Conservation (phyloP, 2,888 invertebrate species). For the Diabrotica balteata region DNA sequence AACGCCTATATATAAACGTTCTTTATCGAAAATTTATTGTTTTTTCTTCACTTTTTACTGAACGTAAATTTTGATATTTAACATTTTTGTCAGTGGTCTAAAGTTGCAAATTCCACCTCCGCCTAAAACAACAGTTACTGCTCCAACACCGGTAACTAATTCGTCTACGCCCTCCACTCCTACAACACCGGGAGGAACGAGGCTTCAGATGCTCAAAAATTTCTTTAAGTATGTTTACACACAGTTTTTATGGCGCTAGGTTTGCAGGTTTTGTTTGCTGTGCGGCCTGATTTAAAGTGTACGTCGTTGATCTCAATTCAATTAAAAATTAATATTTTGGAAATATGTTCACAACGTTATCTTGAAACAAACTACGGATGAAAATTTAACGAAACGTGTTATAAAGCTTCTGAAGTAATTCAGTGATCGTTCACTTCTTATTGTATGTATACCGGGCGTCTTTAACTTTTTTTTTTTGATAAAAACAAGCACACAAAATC, state of each 20-base stretch:
- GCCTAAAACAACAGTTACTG: conserved; percentile 54
- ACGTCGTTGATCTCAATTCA: conserved; percentile 5
- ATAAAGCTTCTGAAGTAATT: no score
- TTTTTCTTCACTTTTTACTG: conserved; percentile 2
- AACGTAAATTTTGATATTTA: background rate
- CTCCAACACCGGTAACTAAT: conserved; percentile 38
- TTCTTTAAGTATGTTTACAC: conserved; percentile 84
- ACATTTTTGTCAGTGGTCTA: conserved; percentile 47
- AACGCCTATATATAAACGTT: no score
- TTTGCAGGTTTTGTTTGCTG: conserved; percentile 20
- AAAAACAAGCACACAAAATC: no score
- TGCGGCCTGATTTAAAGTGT: background rate
- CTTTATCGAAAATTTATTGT: background rate
- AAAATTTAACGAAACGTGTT: no score
- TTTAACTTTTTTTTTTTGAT: no score
- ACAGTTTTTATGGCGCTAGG: conserved; percentile 12
- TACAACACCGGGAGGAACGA: conserved; percentile 67
- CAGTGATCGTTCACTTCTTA: no score
- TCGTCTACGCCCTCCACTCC: conserved; percentile 25
- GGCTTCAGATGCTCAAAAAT: conserved; percentile 93
- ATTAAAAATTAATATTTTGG: background rate
- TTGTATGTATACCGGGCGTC: no score
- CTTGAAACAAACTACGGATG: no score
- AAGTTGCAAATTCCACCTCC: conserved; percentile 52
- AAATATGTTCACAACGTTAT: no score